A percentile compares a stretch with the other conserved stretches of the same genome.
These are phyloP conservation scores for Crematogaster levior DNA, from an alignment of 2,888 invertebrate species.

Conservation along the genomic window DNA sequence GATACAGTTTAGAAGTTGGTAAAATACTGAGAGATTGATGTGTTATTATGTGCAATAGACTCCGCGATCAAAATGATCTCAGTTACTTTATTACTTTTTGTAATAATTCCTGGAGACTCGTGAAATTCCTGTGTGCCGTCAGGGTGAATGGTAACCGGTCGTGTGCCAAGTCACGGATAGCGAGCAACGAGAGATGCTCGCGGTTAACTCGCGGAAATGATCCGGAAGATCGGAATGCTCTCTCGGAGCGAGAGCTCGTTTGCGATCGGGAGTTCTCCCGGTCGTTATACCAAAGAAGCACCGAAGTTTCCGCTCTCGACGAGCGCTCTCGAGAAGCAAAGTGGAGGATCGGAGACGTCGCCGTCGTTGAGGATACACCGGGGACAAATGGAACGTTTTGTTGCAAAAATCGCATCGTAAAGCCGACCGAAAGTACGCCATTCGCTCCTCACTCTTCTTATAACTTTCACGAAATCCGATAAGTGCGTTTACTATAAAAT, in stretches of 20 bases:
- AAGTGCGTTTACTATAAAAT: constrained; percentile 18
- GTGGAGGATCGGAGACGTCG: constrained; percentile 43
- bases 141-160: constrained; percentile 55
- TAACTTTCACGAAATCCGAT: constrained; percentile 32
- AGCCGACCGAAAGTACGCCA: constrained; percentile 24
- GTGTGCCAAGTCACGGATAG: constrained; percentile 66
- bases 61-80: not conserved
- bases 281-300: constrained; percentile 69
- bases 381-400: constrained; percentile 60
- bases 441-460: not conserved
- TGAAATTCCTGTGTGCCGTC: constrained; percentile 21
- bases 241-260: constrained; percentile 44
- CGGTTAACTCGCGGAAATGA: constrained; percentile 73
- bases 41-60: not conserved
- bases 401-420: constrained; percentile 58
- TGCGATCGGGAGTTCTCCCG: constrained; percentile 53
- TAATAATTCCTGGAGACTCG: constrained; percentile 26
- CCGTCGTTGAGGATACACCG: constrained; percentile 49
- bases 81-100: constrained; percentile 19
- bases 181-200: constrained; percentile 37
- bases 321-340: constrained; percentile 41
- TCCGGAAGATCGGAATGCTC: constrained; percentile 64
- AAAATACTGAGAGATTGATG: not conserved
- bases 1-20: not conserved
- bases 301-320: constrained; percentile 68